Evolutionary conservation across 92 coral and sea anemone species (phyloP).

Genomic region (Bergia puertoricense): DNA sequence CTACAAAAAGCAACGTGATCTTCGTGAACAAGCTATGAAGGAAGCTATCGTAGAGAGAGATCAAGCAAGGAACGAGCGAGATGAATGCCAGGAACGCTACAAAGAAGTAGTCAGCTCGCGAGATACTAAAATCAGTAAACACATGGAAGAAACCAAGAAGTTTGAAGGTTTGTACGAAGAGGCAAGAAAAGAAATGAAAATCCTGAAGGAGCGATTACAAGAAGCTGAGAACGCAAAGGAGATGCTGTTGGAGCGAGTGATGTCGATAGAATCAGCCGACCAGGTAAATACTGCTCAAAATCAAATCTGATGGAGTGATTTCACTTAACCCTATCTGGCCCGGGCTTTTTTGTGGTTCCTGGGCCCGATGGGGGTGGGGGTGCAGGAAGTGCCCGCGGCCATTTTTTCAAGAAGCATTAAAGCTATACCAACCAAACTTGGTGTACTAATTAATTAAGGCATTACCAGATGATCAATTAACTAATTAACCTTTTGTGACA

Average conservation of each 20-base stretch:
- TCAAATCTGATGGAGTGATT: background rate
- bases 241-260: slow-evolving; percentile 7
- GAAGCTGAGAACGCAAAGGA: slow-evolving; percentile 32
- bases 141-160: slow-evolving; percentile 78
- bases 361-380: too few species aligned
- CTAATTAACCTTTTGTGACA: too few species aligned
- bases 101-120: slow-evolving; percentile 68
- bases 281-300: background rate
- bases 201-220: slow-evolving; percentile 62
- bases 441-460: too few species aligned
- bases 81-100: slow-evolving; percentile 68
- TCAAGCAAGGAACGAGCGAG: slow-evolving; percentile 72
- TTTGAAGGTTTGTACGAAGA: slow-evolving; percentile 77
- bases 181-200: slow-evolving; percentile 59
- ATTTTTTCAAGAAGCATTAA: too few species aligned
- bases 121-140: slow-evolving; percentile 75
- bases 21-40: slow-evolving; percentile 74
- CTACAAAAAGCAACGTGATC: slow-evolving; percentile 82
- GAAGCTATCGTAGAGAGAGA: slow-evolving; percentile 88
- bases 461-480: too few species aligned
- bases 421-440: too few species aligned
- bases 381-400: too few species aligned
- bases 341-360: too few species aligned
- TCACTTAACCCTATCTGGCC: background rate
- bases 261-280: slow-evolving; percentile 16